phyloP scores from a whole-genome alignment of 2,113 vertebrate species.

The Crotalus horridus region DNA sequence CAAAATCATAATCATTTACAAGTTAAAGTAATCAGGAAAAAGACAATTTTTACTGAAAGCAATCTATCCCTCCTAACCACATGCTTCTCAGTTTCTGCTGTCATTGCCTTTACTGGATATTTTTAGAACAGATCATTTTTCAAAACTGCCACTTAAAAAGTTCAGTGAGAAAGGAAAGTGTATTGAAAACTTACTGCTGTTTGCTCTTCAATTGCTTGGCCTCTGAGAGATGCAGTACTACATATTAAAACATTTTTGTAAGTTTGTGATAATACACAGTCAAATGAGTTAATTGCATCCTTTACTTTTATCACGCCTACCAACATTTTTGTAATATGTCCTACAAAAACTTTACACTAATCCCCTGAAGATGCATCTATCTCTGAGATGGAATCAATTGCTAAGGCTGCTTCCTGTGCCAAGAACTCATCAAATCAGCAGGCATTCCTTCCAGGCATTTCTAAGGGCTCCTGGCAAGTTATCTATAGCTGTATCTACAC shows the following conservation, averaged over 20 bases:
- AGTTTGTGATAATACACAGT: not conserved
- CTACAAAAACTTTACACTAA: not conserved
- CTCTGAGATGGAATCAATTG: not conserved
- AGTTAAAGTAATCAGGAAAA: not conserved
- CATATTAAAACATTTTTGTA: not conserved
- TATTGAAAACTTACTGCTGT: not conserved
- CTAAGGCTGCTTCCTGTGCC: not conserved
- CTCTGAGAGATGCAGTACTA: conserved; percentile 27
- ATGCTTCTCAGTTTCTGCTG: not conserved
- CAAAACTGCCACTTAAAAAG: not conserved
- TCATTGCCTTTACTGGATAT: not conserved
- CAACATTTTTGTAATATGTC: not conserved
- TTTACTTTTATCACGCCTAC: not conserved
- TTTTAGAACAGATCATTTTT: not conserved
- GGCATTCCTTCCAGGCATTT: not conserved
- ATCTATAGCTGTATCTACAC: not conserved
- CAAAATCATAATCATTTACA: not conserved
- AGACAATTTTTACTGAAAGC: not conserved
- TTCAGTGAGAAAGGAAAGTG: conserved; percentile 1
- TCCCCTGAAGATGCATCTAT: conserved; percentile 15
- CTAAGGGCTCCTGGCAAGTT: conserved; percentile 2
- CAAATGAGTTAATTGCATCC: not conserved
- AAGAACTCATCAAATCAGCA: not conserved
- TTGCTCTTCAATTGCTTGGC: conserved; percentile 21
- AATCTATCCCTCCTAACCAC: not conserved